Conservation (phyloP, 2,113 vertebrate genomes). For the Holacanthus passer region DNA sequence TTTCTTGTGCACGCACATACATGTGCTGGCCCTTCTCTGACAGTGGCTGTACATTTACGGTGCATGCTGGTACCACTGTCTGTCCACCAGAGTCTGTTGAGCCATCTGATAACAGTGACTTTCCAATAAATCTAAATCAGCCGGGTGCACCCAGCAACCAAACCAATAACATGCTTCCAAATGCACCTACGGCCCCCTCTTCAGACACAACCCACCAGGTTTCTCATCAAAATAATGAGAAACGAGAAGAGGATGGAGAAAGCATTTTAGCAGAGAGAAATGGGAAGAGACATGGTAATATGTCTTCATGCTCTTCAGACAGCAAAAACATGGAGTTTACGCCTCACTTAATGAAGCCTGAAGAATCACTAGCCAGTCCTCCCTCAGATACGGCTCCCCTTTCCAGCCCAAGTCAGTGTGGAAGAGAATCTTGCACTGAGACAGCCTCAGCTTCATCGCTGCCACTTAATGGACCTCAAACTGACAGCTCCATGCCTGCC, state of each 20-base stretch:
- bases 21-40: constrained; percentile 71
- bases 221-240: background rate
- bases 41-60: background rate
- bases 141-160: background rate
- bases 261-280: background rate
- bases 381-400: background rate
- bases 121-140: background rate
- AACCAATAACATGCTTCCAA: background rate
- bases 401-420: background rate
- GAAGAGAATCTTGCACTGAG: background rate
- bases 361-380: background rate
- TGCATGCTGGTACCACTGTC: background rate
- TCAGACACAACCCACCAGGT: background rate
- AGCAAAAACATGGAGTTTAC: constrained; percentile 3
- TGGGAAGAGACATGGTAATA: background rate
- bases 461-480: background rate
- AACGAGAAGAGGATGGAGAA: background rate
- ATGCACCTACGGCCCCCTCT: background rate
- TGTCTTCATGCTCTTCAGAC: background rate
- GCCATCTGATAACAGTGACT: constrained; percentile 3
- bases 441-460: background rate
- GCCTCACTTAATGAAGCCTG: accelerated
- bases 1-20: constrained; percentile 74
- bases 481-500: constrained; percentile 5
- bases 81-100: background rate